A percentile compares a stretch with the other conserved stretches of the same genome.
Conservation (phyloP, 2,113 vertebrate genomes). For the Falco punctatus region DNA sequence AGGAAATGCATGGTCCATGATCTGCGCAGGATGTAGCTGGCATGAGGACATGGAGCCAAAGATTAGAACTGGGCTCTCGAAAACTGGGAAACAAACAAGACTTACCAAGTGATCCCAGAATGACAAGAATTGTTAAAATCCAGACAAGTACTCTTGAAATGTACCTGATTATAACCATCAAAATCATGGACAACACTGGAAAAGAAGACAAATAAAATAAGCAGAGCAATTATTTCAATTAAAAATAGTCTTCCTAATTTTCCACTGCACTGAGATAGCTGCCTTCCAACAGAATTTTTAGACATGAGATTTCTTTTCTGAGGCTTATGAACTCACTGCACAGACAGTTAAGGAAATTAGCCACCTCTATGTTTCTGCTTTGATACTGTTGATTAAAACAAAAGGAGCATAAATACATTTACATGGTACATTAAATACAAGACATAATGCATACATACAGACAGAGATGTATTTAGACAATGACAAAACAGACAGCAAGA, state of each 20-base stretch:
- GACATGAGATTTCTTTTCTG: not conserved
- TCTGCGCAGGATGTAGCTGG: not conserved
- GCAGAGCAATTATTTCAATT: conserved; percentile 41
- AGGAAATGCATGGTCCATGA: not conserved
- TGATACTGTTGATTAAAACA: conserved; percentile 32
- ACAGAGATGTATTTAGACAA: conserved; percentile 44
- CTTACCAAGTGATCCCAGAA: conserved; percentile 96
- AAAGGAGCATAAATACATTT: not conserved
- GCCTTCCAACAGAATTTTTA: not conserved
- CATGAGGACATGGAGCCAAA: not conserved
- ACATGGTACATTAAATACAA: conserved; percentile 18
- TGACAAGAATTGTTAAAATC: conserved; percentile 92
- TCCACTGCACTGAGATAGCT: not conserved
- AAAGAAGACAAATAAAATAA: conserved; percentile 65
- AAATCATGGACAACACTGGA: conserved; percentile 94
- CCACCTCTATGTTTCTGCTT: conserved; percentile 24
- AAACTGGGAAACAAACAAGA: not conserved
- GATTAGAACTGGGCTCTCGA: not conserved
- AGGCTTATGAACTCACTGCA: not conserved
- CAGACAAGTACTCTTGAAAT: conserved; percentile 96
- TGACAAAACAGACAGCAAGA: conserved; percentile 61
- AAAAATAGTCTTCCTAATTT: not conserved
- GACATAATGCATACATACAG: conserved; percentile 29
- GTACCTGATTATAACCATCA: conserved; percentile 98
- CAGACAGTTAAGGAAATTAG: not conserved